A percentile compares a stretch with the other conserved stretches of the same genome.
Conservation (phyloP, 1,140 invertebrate genomes). For the Popillia japonica region DNA sequence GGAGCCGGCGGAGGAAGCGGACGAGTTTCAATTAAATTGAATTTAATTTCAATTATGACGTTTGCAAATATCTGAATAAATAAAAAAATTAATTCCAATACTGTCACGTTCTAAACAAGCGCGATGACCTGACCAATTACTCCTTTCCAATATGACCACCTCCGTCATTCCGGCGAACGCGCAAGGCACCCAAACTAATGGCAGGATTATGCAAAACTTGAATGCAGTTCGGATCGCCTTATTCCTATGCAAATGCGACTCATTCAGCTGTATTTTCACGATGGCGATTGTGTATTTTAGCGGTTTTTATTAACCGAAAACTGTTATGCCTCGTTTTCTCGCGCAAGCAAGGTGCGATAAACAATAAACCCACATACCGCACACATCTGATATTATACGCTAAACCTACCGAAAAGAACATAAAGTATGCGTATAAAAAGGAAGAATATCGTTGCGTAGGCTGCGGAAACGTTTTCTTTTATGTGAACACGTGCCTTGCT, state of each 20-base stretch:
- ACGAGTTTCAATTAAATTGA: neutral
- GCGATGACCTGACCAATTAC: too few species aligned
- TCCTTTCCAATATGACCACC: neutral
- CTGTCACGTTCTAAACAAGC: too few species aligned
- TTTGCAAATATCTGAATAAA: too few species aligned
- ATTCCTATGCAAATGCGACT: neutral
- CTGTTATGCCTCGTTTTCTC: neutral
- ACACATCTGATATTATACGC: neutral
- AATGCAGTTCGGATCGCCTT: neutral
- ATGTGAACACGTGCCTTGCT: neutral
- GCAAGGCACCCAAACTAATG: neutral
- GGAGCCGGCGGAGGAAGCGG: neutral
- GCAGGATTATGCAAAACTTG: neutral
- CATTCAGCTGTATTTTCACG: conserved; percentile 3
- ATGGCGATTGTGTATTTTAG: conserved; percentile 2
- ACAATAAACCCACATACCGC: neutral
- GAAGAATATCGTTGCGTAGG: neutral
- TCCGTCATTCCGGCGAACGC: neutral
- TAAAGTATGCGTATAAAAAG: neutral
- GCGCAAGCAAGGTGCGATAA: neutral
- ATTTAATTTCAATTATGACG: too few species aligned
- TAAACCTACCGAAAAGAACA: neutral
- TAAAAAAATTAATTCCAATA: too few species aligned
- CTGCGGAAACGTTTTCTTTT: neutral
- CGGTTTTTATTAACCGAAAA: conserved; percentile 15